Evolutionary conservation across 2,888 invertebrate genomes (phyloP), one percentile per base, ranked within the genome.

Genomic region (Dryobota labecula): DNA sequence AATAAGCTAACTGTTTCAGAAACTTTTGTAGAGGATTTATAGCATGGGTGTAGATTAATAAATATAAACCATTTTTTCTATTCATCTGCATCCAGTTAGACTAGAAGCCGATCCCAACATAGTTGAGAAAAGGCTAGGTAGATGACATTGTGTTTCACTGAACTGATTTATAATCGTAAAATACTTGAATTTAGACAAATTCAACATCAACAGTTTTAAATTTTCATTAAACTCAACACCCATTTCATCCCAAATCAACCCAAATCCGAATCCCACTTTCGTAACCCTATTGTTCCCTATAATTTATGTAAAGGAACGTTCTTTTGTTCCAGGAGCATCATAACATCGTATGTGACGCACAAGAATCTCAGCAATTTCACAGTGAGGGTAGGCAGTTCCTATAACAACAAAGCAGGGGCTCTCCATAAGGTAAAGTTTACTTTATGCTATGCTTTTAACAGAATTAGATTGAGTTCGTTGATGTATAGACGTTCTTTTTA

Each of bases 331-430:
- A 95, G 95, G 49, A 86, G 87, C 30, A 85, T 92, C 8, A 89
- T 93, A 58, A 87, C 92, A 0, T 92, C 95, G 36, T 95, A 96
- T 80, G 90, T 94, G 66, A 93, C 90, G 24, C 91, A 93, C 83
- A 92, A 90, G 79, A 88, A 92, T 66, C 90, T 95, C 18, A 84
- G 77, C 8, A 91, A 93, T 84, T 94, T 88, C 84, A 89, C 92
- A 0, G 77, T 94, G 20, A 84, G 95, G 38, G 89, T 87, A 0
- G 95, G 95, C 78, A 95, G 94, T 73, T 92, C 94, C 0, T 95
- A 94, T 76, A 95, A 95, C 69, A 91, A 90, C 73, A 95, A 95
- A 77, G 92, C 92, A 20, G 95, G 95, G 0, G 70, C 83, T 2
- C 63, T 93, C 11, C 82, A 87, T 70, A 92, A 92, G 92, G 95